A percentile compares a stretch with the other conserved stretches of the same genome.
Evolutionary conservation across 2,888 invertebrate species (phyloP).

Genomic region (Apamea sordens): DNA sequence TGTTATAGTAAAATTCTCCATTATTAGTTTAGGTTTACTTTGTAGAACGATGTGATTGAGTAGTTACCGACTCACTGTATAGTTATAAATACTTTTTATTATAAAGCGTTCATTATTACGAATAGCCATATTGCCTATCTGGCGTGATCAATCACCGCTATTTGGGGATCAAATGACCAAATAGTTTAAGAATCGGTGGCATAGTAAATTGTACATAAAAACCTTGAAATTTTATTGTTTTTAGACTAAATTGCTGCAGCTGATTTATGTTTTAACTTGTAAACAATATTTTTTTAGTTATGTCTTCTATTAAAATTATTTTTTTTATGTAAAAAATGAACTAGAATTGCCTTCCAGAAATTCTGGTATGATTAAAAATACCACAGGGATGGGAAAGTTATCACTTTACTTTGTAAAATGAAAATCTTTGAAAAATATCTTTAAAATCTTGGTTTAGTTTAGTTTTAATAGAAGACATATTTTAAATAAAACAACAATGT

Average conservation of each 20-base stretch:
- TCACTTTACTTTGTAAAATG: constrained; percentile 16
- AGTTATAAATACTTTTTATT: constrained; percentile 42
- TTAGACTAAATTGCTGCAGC: constrained; percentile 54
- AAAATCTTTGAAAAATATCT: constrained; percentile 7
- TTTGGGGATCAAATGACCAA: neutral
- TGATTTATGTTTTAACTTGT: constrained; percentile 30
- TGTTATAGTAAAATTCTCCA: constrained; percentile 45
- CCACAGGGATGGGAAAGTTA: neutral
- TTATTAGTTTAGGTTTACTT: constrained; percentile 52
- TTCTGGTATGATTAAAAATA: neutral
- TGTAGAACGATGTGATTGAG: constrained; percentile 70
- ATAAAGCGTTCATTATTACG: constrained; percentile 8
- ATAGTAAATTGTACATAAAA: constrained; percentile 40
- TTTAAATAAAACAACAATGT: neutral
- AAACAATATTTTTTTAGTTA: constrained; percentile 1
- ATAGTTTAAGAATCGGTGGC: constrained; percentile 36
- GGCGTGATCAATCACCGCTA: neutral
- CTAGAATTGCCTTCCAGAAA: neutral
- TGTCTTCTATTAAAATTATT: constrained; percentile 15
- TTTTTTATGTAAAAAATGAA: neutral
- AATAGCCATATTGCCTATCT: constrained; percentile 21
- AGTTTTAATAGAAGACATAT: constrained; percentile 15
- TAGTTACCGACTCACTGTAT: constrained; percentile 74
- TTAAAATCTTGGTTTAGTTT: neutral
- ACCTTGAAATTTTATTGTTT: neutral